Conservation (phyloP, 1,140 invertebrate genomes). For the Rhopalosiphum maidis region DNA sequence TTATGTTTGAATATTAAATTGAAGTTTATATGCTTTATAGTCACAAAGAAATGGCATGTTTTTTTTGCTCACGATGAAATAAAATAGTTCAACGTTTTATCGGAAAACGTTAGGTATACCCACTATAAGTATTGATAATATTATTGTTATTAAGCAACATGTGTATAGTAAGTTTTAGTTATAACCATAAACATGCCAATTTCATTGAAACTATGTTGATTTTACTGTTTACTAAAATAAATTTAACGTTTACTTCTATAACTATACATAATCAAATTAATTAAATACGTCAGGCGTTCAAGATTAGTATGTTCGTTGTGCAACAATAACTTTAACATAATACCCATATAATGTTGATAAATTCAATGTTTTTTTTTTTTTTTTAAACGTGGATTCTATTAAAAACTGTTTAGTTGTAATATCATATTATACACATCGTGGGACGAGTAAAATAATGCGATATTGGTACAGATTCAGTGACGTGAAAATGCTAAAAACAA, state of each 20-base stretch:
- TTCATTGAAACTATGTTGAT: constrained; percentile 12
- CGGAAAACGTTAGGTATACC: neutral
- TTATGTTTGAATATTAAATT: neutral
- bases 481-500: too few species aligned
- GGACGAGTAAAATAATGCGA: too few species aligned
- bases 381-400: neutral
- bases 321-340: neutral
- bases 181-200: constrained; percentile 27
- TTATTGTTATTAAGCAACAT: neutral
- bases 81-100: neutral
- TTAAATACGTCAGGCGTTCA: constrained; percentile 15
- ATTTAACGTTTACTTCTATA: neutral
- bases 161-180: neutral
- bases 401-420: neutral
- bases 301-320: neutral
- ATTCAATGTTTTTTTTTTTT: neutral
- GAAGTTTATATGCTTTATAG: neutral
- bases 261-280: constrained; percentile 15
- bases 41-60: neutral
- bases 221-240: constrained; percentile 24
- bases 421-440: neutral
- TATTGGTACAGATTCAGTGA: too few species aligned
- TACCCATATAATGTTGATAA: neutral
- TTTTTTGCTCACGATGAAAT: neutral
- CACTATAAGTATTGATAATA: neutral